phyloP scores from a whole-genome alignment of 2,113 vertebrate species.

The Mola mola region DNA sequence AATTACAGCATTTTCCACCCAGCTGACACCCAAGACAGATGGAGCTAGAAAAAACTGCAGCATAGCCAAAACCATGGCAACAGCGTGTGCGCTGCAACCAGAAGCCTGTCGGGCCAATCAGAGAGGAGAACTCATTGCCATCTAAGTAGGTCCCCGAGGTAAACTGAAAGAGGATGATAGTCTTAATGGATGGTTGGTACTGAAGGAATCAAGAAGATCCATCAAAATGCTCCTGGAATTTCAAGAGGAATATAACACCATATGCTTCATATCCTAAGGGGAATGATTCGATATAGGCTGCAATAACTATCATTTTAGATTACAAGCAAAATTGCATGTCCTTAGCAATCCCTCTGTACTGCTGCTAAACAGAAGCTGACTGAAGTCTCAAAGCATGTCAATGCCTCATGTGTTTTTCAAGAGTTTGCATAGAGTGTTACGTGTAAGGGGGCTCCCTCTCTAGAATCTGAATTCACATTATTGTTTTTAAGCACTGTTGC shows the following conservation, averaged over 20 bases:
- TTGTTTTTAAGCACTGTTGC: constrained; percentile 4
- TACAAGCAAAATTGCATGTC: constrained; percentile 37
- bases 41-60: constrained; percentile 60
- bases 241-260: constrained; percentile 8
- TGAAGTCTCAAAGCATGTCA: constrained; percentile 31
- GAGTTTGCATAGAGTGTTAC: constrained; percentile 17
- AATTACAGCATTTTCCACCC: constrained; percentile 66
- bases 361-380: constrained; percentile 40
- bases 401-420: constrained; percentile 19
- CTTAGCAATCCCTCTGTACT: constrained; percentile 29
- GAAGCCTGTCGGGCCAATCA: constrained; percentile 64
- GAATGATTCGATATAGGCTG: constrained; percentile 23
- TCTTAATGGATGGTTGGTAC: constrained; percentile 39
- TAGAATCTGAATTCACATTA: constrained; percentile 6
- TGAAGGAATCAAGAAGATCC: constrained; percentile 35
- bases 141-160: constrained; percentile 60
- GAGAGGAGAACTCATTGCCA: constrained; percentile 27
- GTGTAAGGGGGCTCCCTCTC: not conserved
- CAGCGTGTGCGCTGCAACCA: constrained; percentile 56
- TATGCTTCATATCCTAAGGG: constrained; percentile 40
- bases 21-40: constrained; percentile 72
- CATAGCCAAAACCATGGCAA: constrained; percentile 75
- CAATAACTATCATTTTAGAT: constrained; percentile 40
- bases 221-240: constrained; percentile 19
- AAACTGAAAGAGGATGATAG: constrained; percentile 40